These are phyloP conservation scores for Sinocyclocheilus grahami DNA, from an alignment of 2,113 vertebrate genomes.

Conservation along the genomic window DNA sequence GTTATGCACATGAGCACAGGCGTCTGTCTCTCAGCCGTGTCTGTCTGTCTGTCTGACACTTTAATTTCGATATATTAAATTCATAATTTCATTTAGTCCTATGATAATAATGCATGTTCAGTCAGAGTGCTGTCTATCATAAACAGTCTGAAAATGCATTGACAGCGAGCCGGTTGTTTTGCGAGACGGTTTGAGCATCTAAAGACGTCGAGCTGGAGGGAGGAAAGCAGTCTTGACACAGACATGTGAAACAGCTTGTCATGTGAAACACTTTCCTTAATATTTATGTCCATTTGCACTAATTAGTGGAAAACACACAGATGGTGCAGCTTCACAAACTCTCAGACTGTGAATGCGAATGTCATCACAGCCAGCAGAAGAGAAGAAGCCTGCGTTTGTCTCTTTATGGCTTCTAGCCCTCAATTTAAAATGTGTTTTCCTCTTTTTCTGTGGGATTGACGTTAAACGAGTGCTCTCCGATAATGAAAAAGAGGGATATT, in stretches of 20 bases:
- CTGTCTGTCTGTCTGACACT: neutral
- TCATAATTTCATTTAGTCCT: neutral
- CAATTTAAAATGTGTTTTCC: constrained; percentile 2
- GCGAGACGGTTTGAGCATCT: neutral
- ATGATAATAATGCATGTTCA: neutral
- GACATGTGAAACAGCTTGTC: constrained; percentile 78
- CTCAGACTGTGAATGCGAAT: constrained; percentile 77
- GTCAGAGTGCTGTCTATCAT: neutral
- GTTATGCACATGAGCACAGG: neutral
- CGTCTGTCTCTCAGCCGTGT: no score
- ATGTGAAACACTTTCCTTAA: constrained; percentile 77
- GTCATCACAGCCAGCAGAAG: constrained; percentile 78
- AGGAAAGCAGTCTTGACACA: constrained; percentile 68
- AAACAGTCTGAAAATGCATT: neutral
- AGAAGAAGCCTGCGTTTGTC: constrained; percentile 61
- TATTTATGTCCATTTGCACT: constrained; percentile 80
- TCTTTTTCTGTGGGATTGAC: constrained; percentile 67
- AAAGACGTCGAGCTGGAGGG: constrained; percentile 66
- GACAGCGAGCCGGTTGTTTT: neutral
- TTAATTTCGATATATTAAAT: neutral
- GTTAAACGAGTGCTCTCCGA: constrained; percentile 67
- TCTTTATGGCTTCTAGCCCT: constrained; percentile 54
- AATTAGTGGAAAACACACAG: constrained; percentile 81
- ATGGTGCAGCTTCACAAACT: constrained; percentile 80
- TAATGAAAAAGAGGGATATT: constrained; percentile 73